Conservation (phyloP, 2,113 vertebrate species). For the Pedionomus torquatus region DNA sequence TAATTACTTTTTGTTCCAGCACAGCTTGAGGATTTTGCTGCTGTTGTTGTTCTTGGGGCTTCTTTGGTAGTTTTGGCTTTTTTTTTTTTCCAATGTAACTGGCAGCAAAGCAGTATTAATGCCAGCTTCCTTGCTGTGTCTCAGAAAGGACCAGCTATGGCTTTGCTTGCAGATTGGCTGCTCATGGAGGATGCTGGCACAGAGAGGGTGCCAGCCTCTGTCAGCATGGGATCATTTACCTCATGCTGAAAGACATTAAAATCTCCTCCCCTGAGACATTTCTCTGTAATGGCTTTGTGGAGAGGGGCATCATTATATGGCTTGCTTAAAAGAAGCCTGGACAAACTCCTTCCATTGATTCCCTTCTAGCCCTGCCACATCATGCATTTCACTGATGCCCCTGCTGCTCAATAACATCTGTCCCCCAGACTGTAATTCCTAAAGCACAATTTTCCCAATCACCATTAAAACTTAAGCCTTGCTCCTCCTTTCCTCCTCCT, state of each 20-base stretch:
- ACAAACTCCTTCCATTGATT: not conserved
- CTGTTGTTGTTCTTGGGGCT: not conserved
- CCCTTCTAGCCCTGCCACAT: not conserved
- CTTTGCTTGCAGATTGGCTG: not conserved
- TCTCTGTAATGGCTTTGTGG: not conserved
- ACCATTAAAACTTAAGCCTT: not conserved
- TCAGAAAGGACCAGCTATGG: not conserved
- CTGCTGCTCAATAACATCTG: not conserved
- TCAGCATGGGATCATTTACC: constrained; percentile 13
- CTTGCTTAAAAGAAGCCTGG: not conserved
- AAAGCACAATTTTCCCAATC: not conserved
- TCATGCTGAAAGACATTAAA: constrained; percentile 31
- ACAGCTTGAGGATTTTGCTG: constrained; percentile 40
- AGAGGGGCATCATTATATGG: not conserved
- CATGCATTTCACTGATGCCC: not conserved
- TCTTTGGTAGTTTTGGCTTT: not conserved
- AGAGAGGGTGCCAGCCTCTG: not conserved
- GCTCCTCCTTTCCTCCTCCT: not conserved
- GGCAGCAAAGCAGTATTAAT: not conserved
- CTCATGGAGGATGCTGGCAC: not conserved
- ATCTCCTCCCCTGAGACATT: constrained; percentile 21
- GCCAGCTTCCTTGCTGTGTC: not conserved
- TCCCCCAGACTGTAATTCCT: not conserved
- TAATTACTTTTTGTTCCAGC: constrained; percentile 64
- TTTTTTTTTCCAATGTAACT: not conserved